Evolutionary conservation across 2,113 vertebrate genomes (phyloP), one percentile per base, ranked within the genome.

Genomic region (Phylloscopus trochilus): DNA sequence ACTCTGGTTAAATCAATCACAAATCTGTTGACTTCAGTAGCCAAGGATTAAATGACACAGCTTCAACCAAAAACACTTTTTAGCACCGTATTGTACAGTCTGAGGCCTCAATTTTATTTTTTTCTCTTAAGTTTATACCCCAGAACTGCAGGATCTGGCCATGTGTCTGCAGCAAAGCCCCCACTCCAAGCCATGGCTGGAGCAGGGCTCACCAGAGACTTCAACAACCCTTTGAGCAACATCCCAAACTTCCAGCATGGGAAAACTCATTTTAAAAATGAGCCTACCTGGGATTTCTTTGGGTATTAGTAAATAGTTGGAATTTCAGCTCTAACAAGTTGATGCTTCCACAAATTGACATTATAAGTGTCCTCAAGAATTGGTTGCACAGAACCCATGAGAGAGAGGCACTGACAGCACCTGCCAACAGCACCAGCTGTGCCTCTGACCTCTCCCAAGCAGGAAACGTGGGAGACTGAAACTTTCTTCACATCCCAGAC

Each of bases 371-470:
- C 46, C 49, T 67, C 27, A 13, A 30, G 77, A 69, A 27, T 0
- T 18, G 43, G 33, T 22, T n/a, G 43, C 49, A 30, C 41, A 4
- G 62, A 15, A 15, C 24, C 19, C 2, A 2, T 0, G 1, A 8
- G 3, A 24, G 27, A 56, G 66, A 62, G 5, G 24, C 60, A 9
- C 20, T 7, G 47, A 14, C 20, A 14, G 2, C 19, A 18, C 47
- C 58, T 14, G 39, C 46, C 23, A 28, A 4, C 15, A 21, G 52
- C 2, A 20, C 16, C 78, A 16, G 49, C 11, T 16, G 10, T 1
- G 8, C 72, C 39, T 3, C 49, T 17, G 67, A 33, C 55, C 89
- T 67, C 56, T 43, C 55, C 28, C 43, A 33, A 3, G 10, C 37
- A 43, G 56, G 39, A 37, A 49, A 35, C 0, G 4, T 24, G 60